Evolutionary conservation across 2,888 invertebrate species (phyloP), one percentile per base, ranked within the genome.

Genomic region (Macaria liturata): DNA sequence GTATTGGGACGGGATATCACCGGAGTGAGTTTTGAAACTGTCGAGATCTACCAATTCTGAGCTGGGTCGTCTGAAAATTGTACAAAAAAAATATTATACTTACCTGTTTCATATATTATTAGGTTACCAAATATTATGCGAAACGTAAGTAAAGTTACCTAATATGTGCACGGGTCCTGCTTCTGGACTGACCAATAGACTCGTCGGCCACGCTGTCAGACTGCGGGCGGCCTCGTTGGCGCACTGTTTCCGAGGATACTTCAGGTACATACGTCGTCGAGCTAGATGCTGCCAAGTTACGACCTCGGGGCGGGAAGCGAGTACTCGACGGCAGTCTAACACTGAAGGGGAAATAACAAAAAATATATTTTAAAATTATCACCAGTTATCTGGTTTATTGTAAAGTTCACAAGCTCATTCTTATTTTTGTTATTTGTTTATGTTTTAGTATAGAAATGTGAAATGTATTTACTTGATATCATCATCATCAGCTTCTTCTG

Each of bases 31-130:
- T 71, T 96, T 95, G 86, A 97, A 97, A 70, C 95, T 96, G 67
- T 95, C 95, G 68, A 95, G 95, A 77, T 97, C 97, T 0, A 97
- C 96, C 48, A 97, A 89, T 77, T 97, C 97, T 54, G 96, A 93
- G 71, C 95, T 95, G 46, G 96, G 96, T 30, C 97, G 93, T 67
- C 95, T 94, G 84, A 9, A 64, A 65, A 55, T 20, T 32, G 32
- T 42, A 37, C 3, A n/a, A 4, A 47, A 40, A 47, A 32, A 32
- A 49, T 4, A 8, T 46, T 34, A 37, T 9, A 6, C 34, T 4
- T 6, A n/a, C n/a, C n/a, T n/a, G n/a, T n/a, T 30, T 7, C 31
- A 0, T 46, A 30, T 7, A 32, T 40, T 46, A 39, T 8, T 4
- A 9, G 9, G 3, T n/a, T 8, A 42, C 5, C 9, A 42, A 4